Evolutionary conservation across 1,140 invertebrate genomes (phyloP), one percentile per base, ranked within the genome.

Genomic region (Tyrophagus putrescentiae): DNA sequence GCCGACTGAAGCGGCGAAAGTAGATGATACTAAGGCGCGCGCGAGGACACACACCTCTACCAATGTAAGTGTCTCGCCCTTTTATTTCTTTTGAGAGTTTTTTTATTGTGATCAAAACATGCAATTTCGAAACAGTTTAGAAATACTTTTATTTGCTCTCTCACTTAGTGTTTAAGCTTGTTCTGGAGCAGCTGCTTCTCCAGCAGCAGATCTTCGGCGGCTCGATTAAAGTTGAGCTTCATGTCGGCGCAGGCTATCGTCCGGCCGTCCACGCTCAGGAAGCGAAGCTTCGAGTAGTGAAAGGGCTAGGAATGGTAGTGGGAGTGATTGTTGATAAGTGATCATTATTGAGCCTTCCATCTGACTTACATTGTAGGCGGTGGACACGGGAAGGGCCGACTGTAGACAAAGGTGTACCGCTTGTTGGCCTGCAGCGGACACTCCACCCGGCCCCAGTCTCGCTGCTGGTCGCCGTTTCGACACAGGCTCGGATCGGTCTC

Each of bases 401-500:
- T 54, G 3, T 34, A n/a, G n/a, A 27, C 25, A 33, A 54, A 54
- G n/a, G 52, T 54, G 25, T 54, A 54, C 31, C 7, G n/a, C 3
- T 54, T 28, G 18, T 25, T 34, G 3, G 11, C 11, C 28, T 27
- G 13, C 13, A 32, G 7, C 2, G 52, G 52, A 54, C 52, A 54
- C 27, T 54, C 25, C 32, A 54, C 27, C 39, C 39, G 32, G 32
- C 52, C 52, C 52, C 52, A 54, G 39, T 54, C 25, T 31, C 3
- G 32, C 11, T 3, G 41, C 18, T 42, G 1, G 39, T 54, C 39
- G 2, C 13, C 13, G n/a, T 13, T 11, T 31, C 25, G 36, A 59
- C 57, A 59, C 9, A 42, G 41, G n/a, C 50, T 42, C 7, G 36
- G 39, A 59, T 59, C 57, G 13, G 31, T 21, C 16, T 42, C 57